Base-by-base conservation (phyloP, 1,140 invertebrate genomes). In the Scaptodrosophila lebanonensis region DNA sequence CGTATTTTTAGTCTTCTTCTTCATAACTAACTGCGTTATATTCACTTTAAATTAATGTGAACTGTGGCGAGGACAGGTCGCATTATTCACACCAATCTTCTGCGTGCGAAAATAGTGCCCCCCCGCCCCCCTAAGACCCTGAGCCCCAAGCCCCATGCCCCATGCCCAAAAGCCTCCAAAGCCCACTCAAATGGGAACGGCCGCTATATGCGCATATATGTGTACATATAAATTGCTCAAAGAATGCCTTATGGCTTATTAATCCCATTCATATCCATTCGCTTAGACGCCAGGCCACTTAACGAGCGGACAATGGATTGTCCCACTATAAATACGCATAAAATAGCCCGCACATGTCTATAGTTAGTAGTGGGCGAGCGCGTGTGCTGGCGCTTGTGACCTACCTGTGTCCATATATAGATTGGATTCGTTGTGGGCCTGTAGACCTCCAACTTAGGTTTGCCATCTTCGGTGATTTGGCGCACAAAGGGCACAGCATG, bases 351-450 rank as follows among this genome's bases (percentile, higher is more conserved):
- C n/a, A n/a, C n/a, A n/a, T n/a, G n/a, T n/a, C n/a, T n/a, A 4
- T 25, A 25, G 8, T 4, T 25, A 25, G 8, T 25, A 25, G n/a
- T 20, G 16, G 17, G 9, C 22, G 4, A 38, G n/a, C 44, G 25
- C 20, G 36, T 1, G 13, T 3, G 22, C 11, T 32, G 5, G 35
- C 13, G 15, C 1, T 11, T 36, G 53, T 44, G 45, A 72, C 82
- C 69, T 65, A 90, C 89, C 88, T 90, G 90, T 54, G 89, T 90
- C 88, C 88, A 88, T 44, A 90, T 86, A 73, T 86, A 90, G 22
- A 90, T 86, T 12, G 87, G 86, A 83, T 90, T 89, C 29, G 90
- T 90, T 12, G 89, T 90, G n/a, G 88, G 86, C 16, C 85, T 58
- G 48, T 87, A 87, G 39, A 87, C 84, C 79, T 87, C 86, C 56